Evolutionary conservation across 2,113 vertebrate species (phyloP), one percentile per base, ranked within the genome.

Genomic region (Neolamprologus sp.): DNA sequence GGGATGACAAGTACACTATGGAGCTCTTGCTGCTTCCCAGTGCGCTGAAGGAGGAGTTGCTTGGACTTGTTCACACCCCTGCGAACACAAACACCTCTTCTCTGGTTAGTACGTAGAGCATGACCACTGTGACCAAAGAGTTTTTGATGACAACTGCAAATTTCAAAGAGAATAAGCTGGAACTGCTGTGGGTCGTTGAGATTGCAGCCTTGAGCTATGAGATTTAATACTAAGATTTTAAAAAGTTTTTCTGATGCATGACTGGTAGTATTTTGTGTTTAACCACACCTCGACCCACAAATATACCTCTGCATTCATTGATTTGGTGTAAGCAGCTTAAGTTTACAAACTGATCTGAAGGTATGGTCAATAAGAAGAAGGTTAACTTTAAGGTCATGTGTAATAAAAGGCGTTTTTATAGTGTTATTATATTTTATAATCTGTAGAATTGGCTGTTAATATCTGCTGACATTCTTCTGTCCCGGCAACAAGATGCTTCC

Each of bases 11-110:
- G 83, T 99, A 98, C 60, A 97, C 98, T 5, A 98, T 99, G 98
- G 99, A 99, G 93, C 96, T 99, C 81, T 91, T 99, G 80, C 96
- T 99, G 92, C 96, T 99, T 82, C 99, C 99, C 81, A 98, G 98
- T 73, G 97, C 97, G 0, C 94, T 99, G 81, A 99, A 99, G 92
- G 98, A 97, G 89, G 99, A 99, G 84, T 96, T 99, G 21, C 80
- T 99, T 81, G 95, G 95, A 49, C 96, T 99, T 55, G 97, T 96
- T 5, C 96, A 96, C 13, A 95, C 95, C 87, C 94, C 96, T 75
- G 83, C 90, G 4, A 86, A 88, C 86, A 54, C 95, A 80, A 80
- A 82, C 80, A n/a, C 86, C 28, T 33, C 88, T 21, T 51, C 89
- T 31, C n/a, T 85, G 94, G 94, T 95, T 16, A 81, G 94, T 94